A percentile compares a stretch with the other conserved stretches of the same genome.
phyloP scores from a whole-genome alignment of 2,888 invertebrate genomes.

The Lithophane semibrunnea region DNA sequence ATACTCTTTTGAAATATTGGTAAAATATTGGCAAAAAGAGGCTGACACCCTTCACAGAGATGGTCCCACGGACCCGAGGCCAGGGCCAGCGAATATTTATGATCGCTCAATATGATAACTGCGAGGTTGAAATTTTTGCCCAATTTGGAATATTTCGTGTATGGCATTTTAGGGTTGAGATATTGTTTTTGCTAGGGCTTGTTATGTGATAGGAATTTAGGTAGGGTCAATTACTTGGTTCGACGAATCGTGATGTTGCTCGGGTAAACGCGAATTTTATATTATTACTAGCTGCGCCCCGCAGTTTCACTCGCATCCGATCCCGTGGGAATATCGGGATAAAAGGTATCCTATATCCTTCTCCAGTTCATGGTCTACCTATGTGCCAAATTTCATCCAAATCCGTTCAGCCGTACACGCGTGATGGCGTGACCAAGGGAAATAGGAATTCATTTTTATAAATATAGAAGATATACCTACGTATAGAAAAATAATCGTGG shows the following conservation, averaged over 20 bases:
- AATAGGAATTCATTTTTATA: too few species aligned
- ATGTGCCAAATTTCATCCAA: too few species aligned
- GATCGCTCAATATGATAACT: conserved; percentile 67
- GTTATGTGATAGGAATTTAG: conserved; percentile 25
- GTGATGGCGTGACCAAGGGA: too few species aligned
- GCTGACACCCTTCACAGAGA: conserved; percentile 65
- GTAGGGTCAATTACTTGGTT: conserved; percentile 5
- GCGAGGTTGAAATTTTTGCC: conserved; percentile 54
- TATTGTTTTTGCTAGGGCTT: conserved; percentile 53
- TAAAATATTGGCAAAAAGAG: conserved; percentile 75
- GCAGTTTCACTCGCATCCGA: too few species aligned
- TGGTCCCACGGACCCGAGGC: conserved; percentile 41
- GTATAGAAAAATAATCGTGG: neutral
- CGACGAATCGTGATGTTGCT: neutral
- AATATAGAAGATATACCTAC: too few species aligned
- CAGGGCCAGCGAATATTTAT: conserved; percentile 74
- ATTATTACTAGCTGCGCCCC: too few species aligned
- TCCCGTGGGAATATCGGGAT: too few species aligned
- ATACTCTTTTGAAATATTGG: conserved; percentile 73
- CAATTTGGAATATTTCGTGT: conserved; percentile 51
- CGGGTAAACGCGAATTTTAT: neutral
- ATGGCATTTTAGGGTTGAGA: conserved; percentile 44
- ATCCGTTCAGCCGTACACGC: too few species aligned
- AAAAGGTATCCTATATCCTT: too few species aligned
- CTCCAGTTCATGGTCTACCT: too few species aligned